Percentiles rank a stretch among this genome's conserved stretches.
phyloP scores from a whole-genome alignment of 2,888 invertebrate genomes.

The Dilophus febrilis region DNA sequence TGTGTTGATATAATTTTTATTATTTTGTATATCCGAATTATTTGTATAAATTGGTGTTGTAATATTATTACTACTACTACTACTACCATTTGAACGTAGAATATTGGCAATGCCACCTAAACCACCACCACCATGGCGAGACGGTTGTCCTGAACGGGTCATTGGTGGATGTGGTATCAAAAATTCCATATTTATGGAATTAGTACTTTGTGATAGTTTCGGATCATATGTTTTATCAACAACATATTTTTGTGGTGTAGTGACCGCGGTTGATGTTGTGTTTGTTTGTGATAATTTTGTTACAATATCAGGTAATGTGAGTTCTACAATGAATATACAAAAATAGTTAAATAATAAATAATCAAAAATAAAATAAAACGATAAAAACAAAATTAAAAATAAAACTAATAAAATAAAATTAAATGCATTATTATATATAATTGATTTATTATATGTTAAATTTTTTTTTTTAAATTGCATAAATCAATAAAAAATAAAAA shows the following conservation, averaged over 20 bases:
- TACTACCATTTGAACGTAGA: conserved; percentile 8
- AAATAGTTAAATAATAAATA: background rate
- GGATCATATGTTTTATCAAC: background rate
- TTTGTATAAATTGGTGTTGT: background rate
- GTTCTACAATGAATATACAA: conserved; percentile 8
- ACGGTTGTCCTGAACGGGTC: conserved; percentile 31
- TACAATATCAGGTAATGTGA: conserved; percentile 13
- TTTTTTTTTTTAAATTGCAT: too few species aligned
- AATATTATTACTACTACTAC: too few species aligned
- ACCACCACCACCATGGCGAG: conserved; percentile 23
- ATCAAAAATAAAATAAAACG: background rate
- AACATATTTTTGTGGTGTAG: background rate
- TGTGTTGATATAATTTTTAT: conserved; percentile 3
- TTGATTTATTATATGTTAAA: too few species aligned
- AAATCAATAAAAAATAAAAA: too few species aligned
- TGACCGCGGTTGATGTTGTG: too few species aligned
- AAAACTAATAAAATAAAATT: background rate
- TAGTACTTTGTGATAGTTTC: conserved; percentile 1
- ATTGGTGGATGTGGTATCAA: conserved; percentile 19
- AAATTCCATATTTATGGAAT: conserved; percentile 25
- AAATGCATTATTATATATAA: too few species aligned
- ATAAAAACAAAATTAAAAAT: background rate
- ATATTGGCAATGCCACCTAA: too few species aligned
- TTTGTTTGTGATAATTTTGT: too few species aligned
- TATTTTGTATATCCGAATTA: background rate